Conservation (phyloP, 2,113 vertebrate genomes). For the Onychostruthus taczanowskii region DNA sequence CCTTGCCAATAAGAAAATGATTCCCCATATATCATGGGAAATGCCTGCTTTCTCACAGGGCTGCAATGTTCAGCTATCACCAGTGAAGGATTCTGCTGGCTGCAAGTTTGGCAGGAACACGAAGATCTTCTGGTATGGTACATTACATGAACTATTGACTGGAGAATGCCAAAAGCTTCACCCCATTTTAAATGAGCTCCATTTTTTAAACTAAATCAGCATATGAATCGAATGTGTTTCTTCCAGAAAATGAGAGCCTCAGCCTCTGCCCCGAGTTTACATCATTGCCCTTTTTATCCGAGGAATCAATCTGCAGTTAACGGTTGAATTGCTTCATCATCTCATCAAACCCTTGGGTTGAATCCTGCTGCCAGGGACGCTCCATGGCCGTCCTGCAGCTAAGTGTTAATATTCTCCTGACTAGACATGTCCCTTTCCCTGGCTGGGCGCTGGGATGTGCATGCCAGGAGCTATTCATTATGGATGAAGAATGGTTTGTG, state of each 20-base stretch:
- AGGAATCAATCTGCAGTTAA: neutral
- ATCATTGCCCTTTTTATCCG: neutral
- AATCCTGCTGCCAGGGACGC: neutral
- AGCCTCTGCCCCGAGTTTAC: neutral
- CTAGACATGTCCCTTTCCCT: constrained; percentile 46
- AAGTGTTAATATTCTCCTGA: constrained; percentile 40
- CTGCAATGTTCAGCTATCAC: constrained; percentile 58
- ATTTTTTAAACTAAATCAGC: constrained; percentile 30
- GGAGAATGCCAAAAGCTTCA: constrained; percentile 50
- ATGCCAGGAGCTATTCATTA: constrained; percentile 51
- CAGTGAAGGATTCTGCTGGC: constrained; percentile 53
- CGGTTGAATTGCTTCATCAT: neutral
- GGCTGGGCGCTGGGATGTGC: neutral
- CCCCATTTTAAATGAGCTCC: constrained; percentile 49
- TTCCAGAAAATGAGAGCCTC: constrained; percentile 14
- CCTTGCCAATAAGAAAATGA: constrained; percentile 59
- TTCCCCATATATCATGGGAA: constrained; percentile 67
- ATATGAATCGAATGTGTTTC: neutral
- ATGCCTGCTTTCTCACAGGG: constrained; percentile 65
- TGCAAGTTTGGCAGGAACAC: constrained; percentile 61
- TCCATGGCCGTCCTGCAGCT: neutral
- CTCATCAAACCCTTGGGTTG: neutral
- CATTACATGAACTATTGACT: constrained; percentile 44
- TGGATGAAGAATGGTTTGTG: constrained; percentile 52
- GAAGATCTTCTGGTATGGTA: constrained; percentile 52